These are phyloP conservation scores for Lampris incognitus DNA, from an alignment of 2,113 vertebrate genomes.

Conservation along the genomic window DNA sequence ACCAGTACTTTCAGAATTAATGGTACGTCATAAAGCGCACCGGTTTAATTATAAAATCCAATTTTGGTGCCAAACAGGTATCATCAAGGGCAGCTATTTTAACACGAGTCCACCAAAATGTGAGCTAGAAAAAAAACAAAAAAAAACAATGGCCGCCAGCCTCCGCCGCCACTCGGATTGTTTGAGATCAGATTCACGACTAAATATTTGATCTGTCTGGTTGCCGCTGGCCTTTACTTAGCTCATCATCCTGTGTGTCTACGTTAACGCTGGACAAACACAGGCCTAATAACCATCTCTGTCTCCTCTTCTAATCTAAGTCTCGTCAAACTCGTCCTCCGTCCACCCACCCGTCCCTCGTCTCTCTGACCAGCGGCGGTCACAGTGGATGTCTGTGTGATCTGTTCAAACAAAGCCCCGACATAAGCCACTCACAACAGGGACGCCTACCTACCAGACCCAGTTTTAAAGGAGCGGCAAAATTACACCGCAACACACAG, in stretches of 20 bases:
- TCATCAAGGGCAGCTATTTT: too few species aligned
- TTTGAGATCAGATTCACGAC: constrained; percentile 41
- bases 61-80: too few species aligned
- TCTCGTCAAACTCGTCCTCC: constrained; percentile 18
- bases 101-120: too few species aligned
- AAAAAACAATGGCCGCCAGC: constrained; percentile 20
- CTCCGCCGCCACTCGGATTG: constrained; percentile 11
- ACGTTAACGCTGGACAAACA: constrained; percentile 70
- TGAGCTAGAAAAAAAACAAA: background rate
- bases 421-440: constrained; percentile 32
- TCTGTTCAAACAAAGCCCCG: constrained; percentile 54
- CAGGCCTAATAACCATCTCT: constrained; percentile 56
- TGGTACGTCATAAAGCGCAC: too few species aligned
- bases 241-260: constrained; percentile 64
- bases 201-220: constrained; percentile 65
- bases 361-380: constrained; percentile 1
- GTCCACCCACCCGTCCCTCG: background rate
- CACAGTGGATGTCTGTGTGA: constrained; percentile 48
- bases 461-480: constrained; percentile 34
- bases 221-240: constrained; percentile 61
- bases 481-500: background rate
- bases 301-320: constrained; percentile 4
- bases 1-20: too few species aligned
- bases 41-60: too few species aligned
- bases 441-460: constrained; percentile 53